phyloP scores from a whole-genome alignment of 2,888 invertebrate genomes.

The Pandemis heparana region DNA sequence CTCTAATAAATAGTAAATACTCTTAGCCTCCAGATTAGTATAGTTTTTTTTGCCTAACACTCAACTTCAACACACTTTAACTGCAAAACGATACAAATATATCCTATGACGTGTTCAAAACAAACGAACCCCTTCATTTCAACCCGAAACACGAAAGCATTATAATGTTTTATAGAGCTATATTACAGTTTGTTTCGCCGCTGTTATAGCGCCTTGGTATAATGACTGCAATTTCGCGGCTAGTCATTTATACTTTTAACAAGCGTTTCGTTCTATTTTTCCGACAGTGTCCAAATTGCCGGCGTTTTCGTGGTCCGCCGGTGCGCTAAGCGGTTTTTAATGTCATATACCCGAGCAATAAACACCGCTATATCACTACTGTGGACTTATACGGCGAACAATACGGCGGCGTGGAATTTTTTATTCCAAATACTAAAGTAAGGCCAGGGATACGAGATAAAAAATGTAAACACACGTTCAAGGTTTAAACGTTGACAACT shows the following conservation, averaged over 20 bases:
- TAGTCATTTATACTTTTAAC: slow-evolving; percentile 26
- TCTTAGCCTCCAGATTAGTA: no score
- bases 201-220: slow-evolving; percentile 14
- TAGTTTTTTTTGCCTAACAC: no score
- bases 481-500: no score
- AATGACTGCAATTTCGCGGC: slow-evolving; percentile 16
- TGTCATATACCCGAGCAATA: slow-evolving; percentile 70
- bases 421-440: not conserved
- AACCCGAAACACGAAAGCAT: not conserved
- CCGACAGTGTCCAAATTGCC: slow-evolving; percentile 55
- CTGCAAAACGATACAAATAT: not conserved
- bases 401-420: not conserved
- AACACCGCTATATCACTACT: slow-evolving; percentile 51
- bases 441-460: not conserved
- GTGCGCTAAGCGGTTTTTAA: slow-evolving; percentile 77
- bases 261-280: slow-evolving; percentile 49
- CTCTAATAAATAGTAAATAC: no score
- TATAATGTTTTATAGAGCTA: slow-evolving; percentile 8
- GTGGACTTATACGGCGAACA: slow-evolving; percentile 22
- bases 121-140: not conserved
- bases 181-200: slow-evolving; percentile 7
- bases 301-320: slow-evolving; percentile 56
- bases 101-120: not conserved
- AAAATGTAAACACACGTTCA: no score
- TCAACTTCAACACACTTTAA: not conserved